phyloP scores from a whole-genome alignment of 2,797 vertebrate species.

The Anguilla obscura region DNA sequence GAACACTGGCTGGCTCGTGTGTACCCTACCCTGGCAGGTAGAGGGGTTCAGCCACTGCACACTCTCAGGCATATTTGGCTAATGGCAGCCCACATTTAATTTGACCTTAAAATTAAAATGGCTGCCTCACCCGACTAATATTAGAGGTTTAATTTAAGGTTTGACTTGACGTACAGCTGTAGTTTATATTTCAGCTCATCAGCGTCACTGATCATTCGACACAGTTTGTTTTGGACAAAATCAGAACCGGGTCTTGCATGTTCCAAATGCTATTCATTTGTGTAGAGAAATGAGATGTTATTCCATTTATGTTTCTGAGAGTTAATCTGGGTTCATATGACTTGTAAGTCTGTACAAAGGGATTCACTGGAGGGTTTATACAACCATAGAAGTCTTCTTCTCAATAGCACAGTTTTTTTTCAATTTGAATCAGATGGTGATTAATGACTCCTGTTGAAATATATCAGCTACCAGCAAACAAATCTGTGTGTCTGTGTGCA shows the following conservation, averaged over 20 bases:
- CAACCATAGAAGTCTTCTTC: neutral
- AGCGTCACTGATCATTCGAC: neutral
- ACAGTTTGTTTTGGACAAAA: neutral
- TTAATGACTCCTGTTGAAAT: conserved; percentile 15
- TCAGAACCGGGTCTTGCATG: neutral
- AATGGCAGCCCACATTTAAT: neutral
- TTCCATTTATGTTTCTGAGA: neutral
- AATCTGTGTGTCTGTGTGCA: neutral
- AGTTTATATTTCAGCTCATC: neutral
- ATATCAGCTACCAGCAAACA: neutral
- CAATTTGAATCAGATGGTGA: neutral
- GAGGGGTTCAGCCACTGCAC: neutral
- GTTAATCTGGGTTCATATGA: neutral
- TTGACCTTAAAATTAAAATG: neutral
- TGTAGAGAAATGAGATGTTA: neutral
- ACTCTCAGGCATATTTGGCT: neutral
- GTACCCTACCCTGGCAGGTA: neutral
- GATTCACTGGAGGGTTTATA: neutral
- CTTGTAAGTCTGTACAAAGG: neutral
- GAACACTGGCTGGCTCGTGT: neutral
- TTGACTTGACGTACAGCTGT: neutral
- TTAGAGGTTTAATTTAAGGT: neutral
- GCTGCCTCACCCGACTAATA: neutral
- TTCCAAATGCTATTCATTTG: neutral
- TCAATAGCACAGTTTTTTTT: neutral